Evolutionary conservation across 1,140 invertebrate genomes (phyloP), one percentile per base, ranked within the genome.

Genomic region (Ceratina calcarata): DNA sequence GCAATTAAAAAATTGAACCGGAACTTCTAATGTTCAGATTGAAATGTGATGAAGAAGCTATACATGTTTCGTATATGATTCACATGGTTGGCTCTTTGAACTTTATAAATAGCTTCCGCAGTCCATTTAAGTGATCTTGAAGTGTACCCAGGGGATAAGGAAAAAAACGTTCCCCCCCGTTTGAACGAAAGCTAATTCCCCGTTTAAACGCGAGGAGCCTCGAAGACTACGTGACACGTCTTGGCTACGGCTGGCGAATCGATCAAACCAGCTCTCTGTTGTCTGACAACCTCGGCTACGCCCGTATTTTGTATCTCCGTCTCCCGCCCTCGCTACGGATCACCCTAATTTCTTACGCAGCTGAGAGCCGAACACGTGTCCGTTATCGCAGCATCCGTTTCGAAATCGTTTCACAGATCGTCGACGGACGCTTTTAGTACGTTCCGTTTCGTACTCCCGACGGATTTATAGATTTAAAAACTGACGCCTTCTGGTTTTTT

Each of bases 291-390:
- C 51, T 61, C 79, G 77, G 69, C 55, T 76, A 77, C 73, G 69
- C 78, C 60, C 60, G 49, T 69, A 3, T 12, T 51, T 16, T n/a
- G 20, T 18, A 22, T 55, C 20, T 32, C 67, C 2, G 32, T 67
- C 22, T 16, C 10, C 8, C 45, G 16, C 37, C 0, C n/a, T n/a
- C n/a, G n/a, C n/a, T n/a, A n/a, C 12, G 61, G 75, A 74, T 82
- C 81, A 37, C 32, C 83, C 85, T 86, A 81, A 71, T 81, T 87
- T 69, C 75, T 73, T 64, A 49, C 57, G 77, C 87, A 85, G 18
- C 82, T 70, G 82, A 77, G 83, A 70, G 85, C 80, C 60, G 69
- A 66, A 82, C 90, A 90, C 89, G 87, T 65, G 80, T 86, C 69
- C 80, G 67, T 27, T 10, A 0, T 12, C 32, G 22, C 22, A 3